phyloP scores from a whole-genome alignment of 2,797 vertebrate genomes.

The Acanthopagrus latus region DNA sequence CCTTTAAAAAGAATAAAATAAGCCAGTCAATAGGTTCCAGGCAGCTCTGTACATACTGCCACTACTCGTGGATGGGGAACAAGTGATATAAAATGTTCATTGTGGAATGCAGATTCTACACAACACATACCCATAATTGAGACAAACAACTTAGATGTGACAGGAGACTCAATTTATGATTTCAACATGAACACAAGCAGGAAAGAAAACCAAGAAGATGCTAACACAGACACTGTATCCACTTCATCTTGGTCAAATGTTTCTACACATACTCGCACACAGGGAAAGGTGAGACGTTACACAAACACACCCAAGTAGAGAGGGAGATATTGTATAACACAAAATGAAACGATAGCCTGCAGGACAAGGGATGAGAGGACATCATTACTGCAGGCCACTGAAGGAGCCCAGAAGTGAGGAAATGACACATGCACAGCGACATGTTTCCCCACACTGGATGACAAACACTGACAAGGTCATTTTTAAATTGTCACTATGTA shows the following conservation, averaged over 20 bases:
- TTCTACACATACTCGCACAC: neutral
- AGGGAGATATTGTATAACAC: slow-evolving; percentile 26
- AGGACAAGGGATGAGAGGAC: slow-evolving; percentile 30
- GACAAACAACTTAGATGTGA: neutral
- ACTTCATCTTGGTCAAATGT: neutral
- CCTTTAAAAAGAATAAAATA: neutral
- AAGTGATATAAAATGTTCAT: neutral
- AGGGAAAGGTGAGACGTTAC: slow-evolving; percentile 14
- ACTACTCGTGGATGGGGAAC: neutral
- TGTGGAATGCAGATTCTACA: neutral
- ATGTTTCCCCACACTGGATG: slow-evolving; percentile 42
- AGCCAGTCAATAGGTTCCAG: neutral
- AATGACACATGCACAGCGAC: slow-evolving; percentile 45
- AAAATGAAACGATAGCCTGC: slow-evolving; percentile 31
- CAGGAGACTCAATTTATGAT: no score
- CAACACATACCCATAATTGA: neutral
- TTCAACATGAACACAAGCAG: neutral
- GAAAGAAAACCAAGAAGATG: neutral
- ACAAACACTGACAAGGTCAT: slow-evolving; percentile 64
- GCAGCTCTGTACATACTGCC: neutral
- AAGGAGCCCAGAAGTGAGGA: slow-evolving; percentile 48
- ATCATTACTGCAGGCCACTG: slow-evolving; percentile 24
- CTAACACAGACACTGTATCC: neutral
- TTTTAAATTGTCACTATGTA: slow-evolving; percentile 53
- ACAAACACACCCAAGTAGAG: slow-evolving; percentile 4